Evolutionary conservation across 2,113 vertebrate genomes (phyloP), one percentile per base, ranked within the genome.

Genomic region (Scolopax mira): DNA sequence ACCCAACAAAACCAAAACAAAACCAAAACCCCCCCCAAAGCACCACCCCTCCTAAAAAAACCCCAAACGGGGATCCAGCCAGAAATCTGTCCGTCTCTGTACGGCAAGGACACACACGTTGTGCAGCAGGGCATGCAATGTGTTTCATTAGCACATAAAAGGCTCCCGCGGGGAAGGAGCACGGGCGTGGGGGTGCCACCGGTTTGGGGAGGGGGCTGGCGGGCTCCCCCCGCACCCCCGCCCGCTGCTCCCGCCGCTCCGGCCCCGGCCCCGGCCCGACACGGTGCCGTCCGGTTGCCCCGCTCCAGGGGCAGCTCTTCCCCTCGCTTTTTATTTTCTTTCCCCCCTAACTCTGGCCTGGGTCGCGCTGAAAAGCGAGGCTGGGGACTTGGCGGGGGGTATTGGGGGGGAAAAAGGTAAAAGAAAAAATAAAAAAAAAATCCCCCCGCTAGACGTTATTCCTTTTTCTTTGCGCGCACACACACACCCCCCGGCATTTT

Each of bases 111-210:
- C 98, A 98, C 98, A 98, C 98, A 98, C 97, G 97, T 98, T 93
- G 98, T 90, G 95, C 95, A 97, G 92, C 97, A 80, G 82, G 97
- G 98, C 97, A 97, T 97, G 98, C 98, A 98, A 98, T 98, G 98
- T 98, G 98, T 98, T 98, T 98, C 98, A 99, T 99, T 99, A 99
- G 96, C 98, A 98, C 98, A 99, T 98, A 98, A 98, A 99, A 98
- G 98, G 97, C 98, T 98, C 99, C 99, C 96, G 98, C 94, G 84
- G 99, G 77, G 98, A 96, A 92, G 97, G 75, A 98, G 98, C 98
- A 97, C 97, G 96, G 98, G 96, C 89, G 97, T 92, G 95, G 97
- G 97, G 98, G 89, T 95, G 95, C 95, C 96, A 86, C 97, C 91
- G 97, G 97, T 98, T 97, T 97, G 92, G 95, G 97, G 97, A 98